These are phyloP conservation scores for Belgica antarctica DNA, from an alignment of 2,888 invertebrate species.

Conservation along the genomic window DNA sequence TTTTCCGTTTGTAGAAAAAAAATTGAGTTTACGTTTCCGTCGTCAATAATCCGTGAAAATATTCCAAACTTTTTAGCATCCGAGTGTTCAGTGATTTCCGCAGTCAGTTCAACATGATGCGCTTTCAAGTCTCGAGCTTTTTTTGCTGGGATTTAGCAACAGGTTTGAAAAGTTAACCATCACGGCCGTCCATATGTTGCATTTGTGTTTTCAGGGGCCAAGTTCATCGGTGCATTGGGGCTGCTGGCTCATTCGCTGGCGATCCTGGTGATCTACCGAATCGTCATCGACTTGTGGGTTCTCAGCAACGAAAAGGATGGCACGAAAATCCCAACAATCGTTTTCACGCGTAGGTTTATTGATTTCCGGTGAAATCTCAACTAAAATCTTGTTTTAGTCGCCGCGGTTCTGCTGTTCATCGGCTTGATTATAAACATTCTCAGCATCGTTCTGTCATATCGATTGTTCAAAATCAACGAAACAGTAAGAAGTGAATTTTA, in stretches of 20 bases:
- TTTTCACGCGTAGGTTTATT: conserved; percentile 23
- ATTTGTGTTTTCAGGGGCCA: conserved; percentile 19
- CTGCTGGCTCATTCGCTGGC: conserved; percentile 28
- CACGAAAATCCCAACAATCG: conserved; percentile 11
- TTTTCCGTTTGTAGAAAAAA: too few species aligned
- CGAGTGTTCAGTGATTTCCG: too few species aligned
- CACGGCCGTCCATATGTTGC: conserved; percentile 32
- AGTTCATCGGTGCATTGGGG: conserved; percentile 31
- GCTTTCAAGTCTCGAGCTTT: conserved; percentile 22
- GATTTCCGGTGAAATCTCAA: not conserved
- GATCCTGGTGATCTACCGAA: conserved; percentile 30
- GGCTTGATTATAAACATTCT: conserved; percentile 31
- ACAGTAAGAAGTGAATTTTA: conserved; percentile 21
- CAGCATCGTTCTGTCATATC: conserved; percentile 37
- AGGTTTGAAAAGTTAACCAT: conserved; percentile 24
- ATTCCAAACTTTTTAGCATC: too few species aligned
- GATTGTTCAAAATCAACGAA: conserved; percentile 33
- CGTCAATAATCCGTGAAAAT: too few species aligned
- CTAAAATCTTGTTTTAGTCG: not conserved
- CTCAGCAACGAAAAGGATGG: not conserved
- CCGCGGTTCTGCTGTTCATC: conserved; percentile 22
- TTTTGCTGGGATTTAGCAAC: conserved; percentile 39
- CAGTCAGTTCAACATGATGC: conserved; percentile 14
- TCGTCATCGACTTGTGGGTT: conserved; percentile 32
- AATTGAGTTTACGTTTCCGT: too few species aligned